phyloP scores from a whole-genome alignment of 2,113 vertebrate species.

The Microcebus lehilahytsara region DNA sequence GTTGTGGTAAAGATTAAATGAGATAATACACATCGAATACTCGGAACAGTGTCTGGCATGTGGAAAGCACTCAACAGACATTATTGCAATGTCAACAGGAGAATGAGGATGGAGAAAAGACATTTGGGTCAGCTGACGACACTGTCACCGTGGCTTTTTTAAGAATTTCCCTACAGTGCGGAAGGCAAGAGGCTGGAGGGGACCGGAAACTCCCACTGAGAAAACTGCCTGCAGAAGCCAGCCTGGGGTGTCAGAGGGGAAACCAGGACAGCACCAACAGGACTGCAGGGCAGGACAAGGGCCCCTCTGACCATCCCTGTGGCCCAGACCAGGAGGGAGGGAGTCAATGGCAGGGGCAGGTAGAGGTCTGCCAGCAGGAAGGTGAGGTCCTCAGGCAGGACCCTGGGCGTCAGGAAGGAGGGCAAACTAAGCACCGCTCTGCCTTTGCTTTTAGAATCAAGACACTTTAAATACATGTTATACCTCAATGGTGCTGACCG shows the following conservation, averaged over 20 bases:
- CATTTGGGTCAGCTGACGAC: neutral
- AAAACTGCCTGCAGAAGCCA: neutral
- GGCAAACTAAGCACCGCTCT: neutral
- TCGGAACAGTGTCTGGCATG: neutral
- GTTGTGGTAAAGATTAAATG: neutral
- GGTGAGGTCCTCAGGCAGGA: neutral
- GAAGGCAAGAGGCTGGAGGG: neutral
- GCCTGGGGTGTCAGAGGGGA: neutral
- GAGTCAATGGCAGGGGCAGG: accelerated
- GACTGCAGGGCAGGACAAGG: accelerated
- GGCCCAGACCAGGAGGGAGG: neutral
- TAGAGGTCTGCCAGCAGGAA: neutral
- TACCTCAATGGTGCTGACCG: no score
- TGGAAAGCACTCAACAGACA: neutral
- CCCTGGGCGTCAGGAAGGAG: accelerated
- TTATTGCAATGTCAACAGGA: neutral
- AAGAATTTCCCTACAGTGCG: neutral
- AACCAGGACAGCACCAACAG: neutral
- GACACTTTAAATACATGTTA: neutral
- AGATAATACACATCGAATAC: neutral
- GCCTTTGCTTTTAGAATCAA: neutral
- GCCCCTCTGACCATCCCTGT: neutral
- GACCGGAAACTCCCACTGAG: neutral
- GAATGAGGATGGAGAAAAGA: neutral
- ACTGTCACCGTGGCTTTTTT: neutral